Conservation (phyloP, 2,797 vertebrate species). For the Ciconia nigra region DNA sequence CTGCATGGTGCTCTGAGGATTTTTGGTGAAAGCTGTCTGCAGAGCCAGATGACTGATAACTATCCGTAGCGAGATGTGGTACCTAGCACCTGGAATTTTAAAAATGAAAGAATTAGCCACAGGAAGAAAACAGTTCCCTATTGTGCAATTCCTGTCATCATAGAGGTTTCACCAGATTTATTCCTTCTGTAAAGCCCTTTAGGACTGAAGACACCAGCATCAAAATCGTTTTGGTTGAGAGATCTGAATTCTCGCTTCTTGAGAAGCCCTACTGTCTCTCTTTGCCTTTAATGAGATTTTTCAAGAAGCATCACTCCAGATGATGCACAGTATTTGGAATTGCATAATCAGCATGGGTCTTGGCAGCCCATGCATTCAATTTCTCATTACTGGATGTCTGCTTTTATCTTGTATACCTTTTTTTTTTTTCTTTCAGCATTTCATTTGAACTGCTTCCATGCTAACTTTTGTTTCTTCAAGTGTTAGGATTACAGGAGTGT, state of each 20-base stretch:
- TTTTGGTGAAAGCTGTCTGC: neutral
- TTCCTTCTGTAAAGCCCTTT: neutral
- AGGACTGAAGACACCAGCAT: neutral
- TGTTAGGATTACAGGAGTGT: neutral
- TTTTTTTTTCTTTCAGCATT: neutral
- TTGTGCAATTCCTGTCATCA: neutral
- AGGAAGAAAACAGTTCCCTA: neutral
- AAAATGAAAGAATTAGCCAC: neutral
- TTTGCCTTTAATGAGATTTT: neutral
- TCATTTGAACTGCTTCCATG: neutral
- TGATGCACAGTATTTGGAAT: neutral
- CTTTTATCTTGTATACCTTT: neutral
- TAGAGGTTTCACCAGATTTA: neutral
- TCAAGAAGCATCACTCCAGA: neutral
- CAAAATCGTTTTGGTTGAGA: neutral
- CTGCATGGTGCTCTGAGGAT: neutral
- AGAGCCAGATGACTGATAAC: neutral
- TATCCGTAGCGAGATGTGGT: rapidly evolving
- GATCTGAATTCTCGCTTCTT: neutral
- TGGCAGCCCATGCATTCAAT: neutral
- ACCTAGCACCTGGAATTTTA: neutral
- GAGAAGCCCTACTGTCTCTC: neutral
- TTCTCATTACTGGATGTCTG: neutral
- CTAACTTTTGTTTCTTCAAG: neutral
- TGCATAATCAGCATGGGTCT: neutral